Evolutionary conservation across 1,140 invertebrate genomes (phyloP), one percentile per base, ranked within the genome.

Genomic region (Cheumatopsyche charites): DNA sequence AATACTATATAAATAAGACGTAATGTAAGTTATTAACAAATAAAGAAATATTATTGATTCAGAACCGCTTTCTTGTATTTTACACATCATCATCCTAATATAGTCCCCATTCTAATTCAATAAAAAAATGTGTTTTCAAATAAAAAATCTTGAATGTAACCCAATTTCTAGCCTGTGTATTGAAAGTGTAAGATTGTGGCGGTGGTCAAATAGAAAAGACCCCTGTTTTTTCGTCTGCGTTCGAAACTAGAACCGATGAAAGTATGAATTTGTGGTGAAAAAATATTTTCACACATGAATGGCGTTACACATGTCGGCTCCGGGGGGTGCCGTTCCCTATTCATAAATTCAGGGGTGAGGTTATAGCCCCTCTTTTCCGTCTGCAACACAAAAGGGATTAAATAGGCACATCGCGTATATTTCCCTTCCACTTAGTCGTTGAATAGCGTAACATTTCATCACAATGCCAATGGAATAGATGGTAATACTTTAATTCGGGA

Each of bases 41-140:
- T 75, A 73, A 76, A 76, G 66, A 70, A 75, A 73, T 72, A 76
- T 76, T 73, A 76, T 76, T 73, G 72, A 75, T 71, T 62, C 67
- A 52, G 52, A n/a, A n/a, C n/a, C n/a, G n/a, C n/a, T n/a, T n/a
- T n/a, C n/a, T n/a, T n/a, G n/a, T n/a, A n/a, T n/a, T n/a, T n/a
- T n/a, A n/a, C n/a, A n/a, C n/a, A n/a, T n/a, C n/a, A n/a, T n/a
- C n/a, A n/a, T n/a, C n/a, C n/a, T n/a, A n/a, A n/a, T n/a, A n/a
- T n/a, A n/a, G n/a, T n/a, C n/a, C n/a, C n/a, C n/a, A n/a, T n/a
- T n/a, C n/a, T n/a, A n/a, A n/a, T n/a, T n/a, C n/a, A n/a, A n/a
- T n/a, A n/a, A n/a, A n/a, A n/a, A n/a, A n/a, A n/a, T n/a, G n/a
- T n/a, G n/a, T n/a, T n/a, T n/a, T n/a, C n/a, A n/a, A n/a, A n/a